Evolutionary conservation across 2,888 invertebrate species (phyloP).

Genomic region (Leptarthrus brevirostris): DNA sequence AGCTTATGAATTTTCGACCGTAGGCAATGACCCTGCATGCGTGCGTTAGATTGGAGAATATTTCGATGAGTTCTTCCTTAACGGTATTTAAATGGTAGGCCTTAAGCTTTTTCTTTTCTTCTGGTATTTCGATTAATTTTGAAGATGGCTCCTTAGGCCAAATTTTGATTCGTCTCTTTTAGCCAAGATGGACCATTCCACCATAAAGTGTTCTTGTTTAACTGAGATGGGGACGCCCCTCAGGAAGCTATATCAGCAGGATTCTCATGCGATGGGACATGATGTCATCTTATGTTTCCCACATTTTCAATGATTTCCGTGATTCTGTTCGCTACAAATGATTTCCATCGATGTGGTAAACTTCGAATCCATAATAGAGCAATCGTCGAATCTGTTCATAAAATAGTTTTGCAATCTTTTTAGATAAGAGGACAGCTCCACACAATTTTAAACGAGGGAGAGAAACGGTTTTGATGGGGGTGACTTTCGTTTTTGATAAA

Average conservation of each 20-base stretch:
- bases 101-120: neutral
- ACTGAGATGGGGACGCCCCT: neutral
- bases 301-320: slow-evolving; percentile 54
- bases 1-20: neutral
- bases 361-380: slow-evolving; percentile 53
- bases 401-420: neutral
- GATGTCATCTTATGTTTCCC: neutral
- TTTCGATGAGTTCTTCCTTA: neutral
- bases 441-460: slow-evolving; percentile 7
- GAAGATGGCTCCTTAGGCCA: neutral
- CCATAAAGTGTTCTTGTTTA: neutral
- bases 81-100: neutral
- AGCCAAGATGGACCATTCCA: neutral
- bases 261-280: slow-evolving; percentile 1
- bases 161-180: no score
- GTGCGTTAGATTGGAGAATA: slow-evolving; percentile 1
- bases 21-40: slow-evolving; percentile 1
- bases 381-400: slow-evolving; percentile 56
- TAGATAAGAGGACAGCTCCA: neutral
- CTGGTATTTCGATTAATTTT: neutral
- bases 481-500: neutral
- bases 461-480: slow-evolving; percentile 1
- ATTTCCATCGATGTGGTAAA: slow-evolving; percentile 50
- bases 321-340: slow-evolving; percentile 59
- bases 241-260: slow-evolving; percentile 12